Evolutionary conservation across 2,113 vertebrate species (phyloP), one percentile per base, ranked within the genome.

Genomic region (Abramis brama): DNA sequence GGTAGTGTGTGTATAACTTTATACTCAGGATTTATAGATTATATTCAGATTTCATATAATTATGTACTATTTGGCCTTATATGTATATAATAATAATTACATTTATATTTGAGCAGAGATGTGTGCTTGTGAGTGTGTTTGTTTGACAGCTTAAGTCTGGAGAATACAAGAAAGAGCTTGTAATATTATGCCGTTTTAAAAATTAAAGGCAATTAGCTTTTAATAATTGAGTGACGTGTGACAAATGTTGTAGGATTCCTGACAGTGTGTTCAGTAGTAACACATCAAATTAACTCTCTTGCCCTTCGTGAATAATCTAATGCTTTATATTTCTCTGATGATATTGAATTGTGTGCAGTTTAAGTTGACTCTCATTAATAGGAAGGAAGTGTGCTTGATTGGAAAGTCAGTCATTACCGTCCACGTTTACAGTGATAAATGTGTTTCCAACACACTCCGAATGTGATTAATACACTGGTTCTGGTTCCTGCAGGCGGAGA

Each of bases 401-500:
- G 70, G 70, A 43, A 43, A 73, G 70, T 73, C 70, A 13, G 39
- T 73, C 70, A 73, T 39, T 23, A 19, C 6, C 17, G 30, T 21
- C 8, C 17, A 74, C 39, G 7, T 25, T 52, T 52, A 55, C 13
- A 12, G 50, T 33, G 75, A 77, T 77, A 17, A 33, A 55, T 55
- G 75, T 30, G 75, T 33, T 55, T 9, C 17, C 47, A 19, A 21
- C n/a, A 5, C 75, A 10, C 45, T 55, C 25, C 0, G 75, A 5
- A 21, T 77, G 47, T 52, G 75, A 77, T 55, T 77, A 77, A 77
- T 55, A 43, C 57, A 64, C 57, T 7, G 33, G 23, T 52, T 30
- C 0, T 55, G 43, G 23, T 75, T 50, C 73, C 73, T 50, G 45
- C 47, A 55, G 45, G 25, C 47, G 1, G 39, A 77, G 45, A 77